phyloP scores from a whole-genome alignment of 2,888 invertebrate species.

The Nowickia ferox region DNA sequence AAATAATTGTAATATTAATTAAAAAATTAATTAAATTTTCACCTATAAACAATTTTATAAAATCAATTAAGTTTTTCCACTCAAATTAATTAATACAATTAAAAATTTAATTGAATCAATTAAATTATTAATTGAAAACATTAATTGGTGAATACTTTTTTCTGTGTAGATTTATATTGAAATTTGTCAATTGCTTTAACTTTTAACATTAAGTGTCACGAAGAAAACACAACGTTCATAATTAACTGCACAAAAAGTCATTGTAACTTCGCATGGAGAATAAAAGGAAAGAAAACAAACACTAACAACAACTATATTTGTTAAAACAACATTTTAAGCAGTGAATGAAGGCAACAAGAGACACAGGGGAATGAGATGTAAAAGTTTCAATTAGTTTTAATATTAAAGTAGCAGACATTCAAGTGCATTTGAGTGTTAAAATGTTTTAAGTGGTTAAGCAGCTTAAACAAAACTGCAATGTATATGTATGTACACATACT shows the following conservation, averaged over 20 bases:
- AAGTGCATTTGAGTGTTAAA: constrained; percentile 68
- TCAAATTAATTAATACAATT: too few species aligned
- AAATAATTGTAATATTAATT: too few species aligned
- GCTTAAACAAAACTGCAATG: constrained; percentile 54
- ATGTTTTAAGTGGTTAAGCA: constrained; percentile 67
- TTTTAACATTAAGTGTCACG: not conserved
- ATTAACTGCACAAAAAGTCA: constrained; percentile 40
- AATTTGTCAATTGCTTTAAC: constrained; percentile 1
- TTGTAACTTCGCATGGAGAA: constrained; percentile 4
- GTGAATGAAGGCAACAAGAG: not conserved
- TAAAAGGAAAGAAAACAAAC: not conserved
- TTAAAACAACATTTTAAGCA: constrained; percentile 22
- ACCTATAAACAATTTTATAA: too few species aligned
- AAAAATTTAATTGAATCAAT: too few species aligned
- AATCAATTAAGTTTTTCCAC: too few species aligned
- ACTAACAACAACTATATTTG: constrained; percentile 42
- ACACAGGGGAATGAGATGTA: constrained; percentile 1
- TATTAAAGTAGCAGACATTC: constrained; percentile 65
- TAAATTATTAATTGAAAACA: too few species aligned
- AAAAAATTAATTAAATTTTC: too few species aligned
- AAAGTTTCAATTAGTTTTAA: constrained; percentile 58
- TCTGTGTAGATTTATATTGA: not conserved
- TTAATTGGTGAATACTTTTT: too few species aligned
- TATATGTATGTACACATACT: not conserved
- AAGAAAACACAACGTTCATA: constrained; percentile 12